Percentiles rank a stretch among this genome's conserved stretches.
Evolutionary conservation across 2,888 invertebrate species (phyloP).

Genomic region (Orchesellides sinensis): DNA sequence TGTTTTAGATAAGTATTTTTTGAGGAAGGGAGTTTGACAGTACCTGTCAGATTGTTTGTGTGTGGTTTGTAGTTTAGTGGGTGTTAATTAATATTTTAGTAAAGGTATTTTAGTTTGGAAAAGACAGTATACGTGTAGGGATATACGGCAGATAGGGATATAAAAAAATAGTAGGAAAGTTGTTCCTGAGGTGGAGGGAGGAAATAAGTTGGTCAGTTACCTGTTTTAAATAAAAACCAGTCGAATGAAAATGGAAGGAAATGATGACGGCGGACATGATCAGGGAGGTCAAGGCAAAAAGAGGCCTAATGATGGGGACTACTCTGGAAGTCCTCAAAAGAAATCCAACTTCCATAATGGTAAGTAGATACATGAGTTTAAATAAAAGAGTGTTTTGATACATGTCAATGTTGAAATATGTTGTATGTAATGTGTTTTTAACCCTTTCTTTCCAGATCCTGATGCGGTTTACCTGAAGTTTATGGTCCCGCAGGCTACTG

Average conservation of each 20-base stretch:
- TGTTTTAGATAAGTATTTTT: no score
- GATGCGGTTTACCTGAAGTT: constrained; percentile 74
- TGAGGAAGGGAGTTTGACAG: no score
- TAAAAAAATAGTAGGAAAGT: neutral
- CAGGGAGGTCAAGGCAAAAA: constrained; percentile 69
- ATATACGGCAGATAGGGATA: neutral
- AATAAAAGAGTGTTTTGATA: neutral
- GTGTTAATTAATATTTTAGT: neutral
- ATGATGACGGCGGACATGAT: constrained; percentile 68
- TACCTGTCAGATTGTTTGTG: no score
- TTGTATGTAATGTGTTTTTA: neutral
- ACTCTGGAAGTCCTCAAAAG: constrained; percentile 71
- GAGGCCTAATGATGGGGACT: constrained; percentile 73
- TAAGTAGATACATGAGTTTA: constrained; percentile 20
- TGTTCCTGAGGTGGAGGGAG: neutral
- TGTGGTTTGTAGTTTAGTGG: no score
- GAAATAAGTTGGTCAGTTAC: constrained; percentile 12
- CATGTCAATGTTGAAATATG: neutral
- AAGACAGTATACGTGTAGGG: neutral
- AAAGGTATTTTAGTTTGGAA: no score
- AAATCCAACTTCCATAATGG: constrained; percentile 73
- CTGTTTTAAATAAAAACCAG: constrained; percentile 10
- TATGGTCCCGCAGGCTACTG: constrained; percentile 74
- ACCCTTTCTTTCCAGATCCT: constrained; percentile 67
- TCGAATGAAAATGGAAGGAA: constrained; percentile 69